Evolutionary conservation across 1,140 invertebrate genomes (phyloP).

Genomic region (Drosophila ercepeae): DNA sequence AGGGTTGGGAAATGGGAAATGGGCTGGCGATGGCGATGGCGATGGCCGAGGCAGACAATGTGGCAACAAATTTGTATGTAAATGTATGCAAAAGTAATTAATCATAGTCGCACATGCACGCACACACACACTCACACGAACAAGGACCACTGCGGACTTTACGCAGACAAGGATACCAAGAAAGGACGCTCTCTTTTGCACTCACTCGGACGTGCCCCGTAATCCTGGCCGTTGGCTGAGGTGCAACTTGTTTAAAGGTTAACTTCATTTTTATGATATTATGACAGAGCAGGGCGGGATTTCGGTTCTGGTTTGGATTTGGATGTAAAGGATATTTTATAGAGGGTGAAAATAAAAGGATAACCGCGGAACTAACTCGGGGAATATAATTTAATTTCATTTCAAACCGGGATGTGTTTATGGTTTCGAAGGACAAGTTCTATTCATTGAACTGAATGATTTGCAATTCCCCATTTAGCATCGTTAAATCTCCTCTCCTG

Average conservation of each 20-base stretch:
- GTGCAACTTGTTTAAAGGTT: constrained; percentile 76
- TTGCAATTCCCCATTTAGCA: constrained; percentile 17
- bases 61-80: constrained; percentile 83
- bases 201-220: constrained; percentile 3
- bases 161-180: constrained; percentile 46
- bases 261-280: constrained; percentile 73
- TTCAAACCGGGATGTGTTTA: neutral
- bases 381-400: neutral
- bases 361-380: constrained; percentile 6
- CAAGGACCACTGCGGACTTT: constrained; percentile 62
- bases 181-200: constrained; percentile 24
- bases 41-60: constrained; percentile 73
- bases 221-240: constrained; percentile 38
- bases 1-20: constrained; percentile 1
- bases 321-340: neutral
- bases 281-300: constrained; percentile 46
- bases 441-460: constrained; percentile 17
- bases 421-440: too few species aligned
- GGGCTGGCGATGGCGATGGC: constrained; percentile 31
- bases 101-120: constrained; percentile 83
- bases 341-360: constrained; percentile 18
- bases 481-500: constrained; percentile 3
- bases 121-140: constrained; percentile 48
- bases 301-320: constrained; percentile 9
- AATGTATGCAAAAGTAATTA: constrained; percentile 83